Evolutionary conservation across 2,888 invertebrate genomes (phyloP).

Genomic region (Heteromurus nitidus): DNA sequence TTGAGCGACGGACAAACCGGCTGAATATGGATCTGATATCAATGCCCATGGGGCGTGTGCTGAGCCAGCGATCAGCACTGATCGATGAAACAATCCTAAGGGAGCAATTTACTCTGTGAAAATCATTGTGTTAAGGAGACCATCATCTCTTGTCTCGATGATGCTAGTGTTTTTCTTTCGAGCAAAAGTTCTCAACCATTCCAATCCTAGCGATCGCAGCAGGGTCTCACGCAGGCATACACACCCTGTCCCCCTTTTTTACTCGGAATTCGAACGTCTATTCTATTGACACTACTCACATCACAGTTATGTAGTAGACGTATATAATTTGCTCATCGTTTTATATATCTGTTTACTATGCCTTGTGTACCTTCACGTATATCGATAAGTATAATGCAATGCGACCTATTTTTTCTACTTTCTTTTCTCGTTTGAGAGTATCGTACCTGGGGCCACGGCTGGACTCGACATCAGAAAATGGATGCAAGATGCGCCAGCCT

Average conservation of each 20-base stretch:
- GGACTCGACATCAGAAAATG: conserved; percentile 98
- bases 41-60: conserved; percentile 84
- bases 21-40: conserved; percentile 80
- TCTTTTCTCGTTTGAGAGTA: conserved; percentile 5
- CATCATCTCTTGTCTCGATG: conserved; percentile 13
- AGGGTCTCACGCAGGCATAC: not conserved
- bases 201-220: not conserved
- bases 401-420: not conserved
- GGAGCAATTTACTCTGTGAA: conserved; percentile 53
- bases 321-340: not conserved
- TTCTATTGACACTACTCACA: not conserved
- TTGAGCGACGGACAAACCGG: conserved; percentile 77
- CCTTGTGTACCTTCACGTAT: too few relatives aligned
- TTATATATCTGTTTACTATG: not conserved
- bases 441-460: conserved; percentile 81
- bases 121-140: conserved; percentile 38
- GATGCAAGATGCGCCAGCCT: conserved; percentile 97
- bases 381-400: too few relatives aligned
- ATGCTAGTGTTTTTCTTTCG: conserved; percentile 11
- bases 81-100: conserved; percentile 81
- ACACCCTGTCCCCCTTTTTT: too few relatives aligned
- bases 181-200: not conserved
- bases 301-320: not conserved
- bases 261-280: too few relatives aligned
- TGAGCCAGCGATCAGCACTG: conserved; percentile 83